A percentile compares a stretch with the other conserved stretches of the same genome.
Evolutionary conservation across 2,113 vertebrate species (phyloP).

Genomic region (Carettochelys insculpta): DNA sequence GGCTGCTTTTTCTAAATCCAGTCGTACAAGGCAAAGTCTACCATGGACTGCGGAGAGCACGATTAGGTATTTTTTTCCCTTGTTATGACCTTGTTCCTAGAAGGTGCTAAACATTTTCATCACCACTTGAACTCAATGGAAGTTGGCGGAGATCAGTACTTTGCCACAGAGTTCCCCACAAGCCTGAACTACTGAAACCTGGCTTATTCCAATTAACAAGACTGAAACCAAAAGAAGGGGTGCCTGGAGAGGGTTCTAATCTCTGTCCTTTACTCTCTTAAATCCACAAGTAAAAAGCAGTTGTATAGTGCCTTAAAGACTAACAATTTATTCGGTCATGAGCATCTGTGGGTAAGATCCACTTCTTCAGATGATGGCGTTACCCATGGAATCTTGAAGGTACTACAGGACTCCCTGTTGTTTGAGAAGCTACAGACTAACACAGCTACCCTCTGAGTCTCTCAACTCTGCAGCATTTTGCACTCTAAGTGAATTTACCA

Average conservation of each 20-base stretch:
- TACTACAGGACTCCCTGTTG: no score
- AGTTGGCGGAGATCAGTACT: neutral
- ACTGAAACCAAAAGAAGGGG: neutral
- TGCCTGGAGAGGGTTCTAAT: neutral
- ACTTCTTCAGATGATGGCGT: no score
- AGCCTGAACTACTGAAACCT: neutral
- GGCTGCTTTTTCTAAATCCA: neutral
- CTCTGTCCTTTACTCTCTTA: neutral
- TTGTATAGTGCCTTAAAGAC: no score
- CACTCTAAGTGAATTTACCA: conserved; percentile 19
- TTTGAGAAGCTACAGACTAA: no score
- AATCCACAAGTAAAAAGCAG: no score
- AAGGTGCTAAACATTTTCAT: neutral
- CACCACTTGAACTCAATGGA: neutral
- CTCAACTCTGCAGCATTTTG: conserved; percentile 15
- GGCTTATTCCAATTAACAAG: neutral
- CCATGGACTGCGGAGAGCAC: neutral
- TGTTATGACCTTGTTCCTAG: neutral
- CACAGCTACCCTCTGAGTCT: no score
- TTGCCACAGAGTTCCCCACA: neutral
- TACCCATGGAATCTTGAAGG: no score
- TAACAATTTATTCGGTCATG: no score
- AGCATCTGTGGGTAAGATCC: no score
- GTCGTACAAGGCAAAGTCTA: neutral
- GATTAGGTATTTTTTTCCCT: neutral